These are phyloP conservation scores for Microtus pennsylvanicus DNA, from an alignment of 2,113 vertebrate genomes.

Conservation along the genomic window DNA sequence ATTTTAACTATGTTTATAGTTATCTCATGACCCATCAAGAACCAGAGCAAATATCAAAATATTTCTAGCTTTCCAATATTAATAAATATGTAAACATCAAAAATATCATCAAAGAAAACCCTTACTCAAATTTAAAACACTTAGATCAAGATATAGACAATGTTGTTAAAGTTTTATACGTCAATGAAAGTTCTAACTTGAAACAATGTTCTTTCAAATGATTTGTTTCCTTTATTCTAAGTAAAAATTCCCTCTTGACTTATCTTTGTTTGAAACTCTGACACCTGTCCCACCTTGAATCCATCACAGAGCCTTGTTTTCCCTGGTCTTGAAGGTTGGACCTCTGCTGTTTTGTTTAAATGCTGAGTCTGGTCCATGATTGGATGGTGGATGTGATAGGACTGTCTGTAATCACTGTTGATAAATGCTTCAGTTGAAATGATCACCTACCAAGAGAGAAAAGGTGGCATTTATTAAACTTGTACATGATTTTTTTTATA, in stretches of 20 bases:
- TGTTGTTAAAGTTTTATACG: conserved; percentile 5
- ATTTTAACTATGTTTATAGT: conserved; percentile 28
- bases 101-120: conserved; percentile 2
- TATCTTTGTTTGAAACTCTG: not conserved
- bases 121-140: not conserved
- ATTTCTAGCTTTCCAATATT: conserved; percentile 37
- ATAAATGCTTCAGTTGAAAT: conserved; percentile 34
- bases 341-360: conserved; percentile 54
- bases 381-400: not conserved
- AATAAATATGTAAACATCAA: not conserved
- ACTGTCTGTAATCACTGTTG: conserved; percentile 47
- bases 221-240: not conserved
- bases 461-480: conserved; percentile 44
- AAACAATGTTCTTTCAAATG: conserved; percentile 4
- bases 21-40: not conserved
- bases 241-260: not conserved
- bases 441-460: conserved; percentile 54
- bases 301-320: conserved; percentile 58
- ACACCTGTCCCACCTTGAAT: conserved; percentile 83
- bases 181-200: conserved; percentile 4
- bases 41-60: not conserved
- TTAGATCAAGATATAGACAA: not conserved
- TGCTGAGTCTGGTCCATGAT: conserved; percentile 55
- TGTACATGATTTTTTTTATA: not conserved
- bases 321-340: conserved; percentile 7